Evolutionary conservation across 2,797 vertebrate genomes (phyloP), one percentile per base, ranked within the genome.

Genomic region (Premnoplex brunnescens): DNA sequence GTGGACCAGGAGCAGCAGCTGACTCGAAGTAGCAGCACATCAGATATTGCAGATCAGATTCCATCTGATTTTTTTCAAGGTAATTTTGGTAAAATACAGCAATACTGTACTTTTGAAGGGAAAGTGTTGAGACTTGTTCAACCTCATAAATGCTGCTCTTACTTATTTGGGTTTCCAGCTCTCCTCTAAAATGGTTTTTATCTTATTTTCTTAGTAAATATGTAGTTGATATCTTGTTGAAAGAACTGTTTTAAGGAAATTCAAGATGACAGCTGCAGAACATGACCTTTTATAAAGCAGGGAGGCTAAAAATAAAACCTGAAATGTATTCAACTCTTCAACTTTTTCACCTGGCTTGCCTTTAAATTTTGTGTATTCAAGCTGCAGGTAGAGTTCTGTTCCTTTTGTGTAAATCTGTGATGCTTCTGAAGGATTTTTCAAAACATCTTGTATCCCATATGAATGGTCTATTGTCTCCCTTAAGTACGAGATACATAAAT

Each of bases 11-110:
- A 99, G 36, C 98, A 98, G 88, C 96, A 97, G 28, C 98, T 99
- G 26, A 97, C 98, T 30, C 98, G 99, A 73, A 99, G 99, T 93
- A 99, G 99, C 97, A 99, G 99, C 97, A 98, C 99, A 58, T 99
- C 99, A 4, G 99, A 99, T 94, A 98, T 99, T 97, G 97, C 98
- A n/a, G 98, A 99, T 80, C 98, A 98, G 9, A 97, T 98, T 60
- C 97, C 80, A 81, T 58, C 98, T 28, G 98, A 99, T 44, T 94
- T 97, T 58, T 97, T 98, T 51, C 98, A 98, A 98, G 99, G 99
- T 99, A 98, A 41, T 62, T 43, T 72, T 56, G 7, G 15, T 87
- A 14, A 89, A 60, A 6, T 63, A 5, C 11, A 36, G 16, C 2
- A 5, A 7, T 64, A 21, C 22, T 27, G 6, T 13, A 15, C 59